These are phyloP conservation scores for Sturnus vulgaris DNA, from an alignment of 2,113 vertebrate genomes.

Conservation along the genomic window DNA sequence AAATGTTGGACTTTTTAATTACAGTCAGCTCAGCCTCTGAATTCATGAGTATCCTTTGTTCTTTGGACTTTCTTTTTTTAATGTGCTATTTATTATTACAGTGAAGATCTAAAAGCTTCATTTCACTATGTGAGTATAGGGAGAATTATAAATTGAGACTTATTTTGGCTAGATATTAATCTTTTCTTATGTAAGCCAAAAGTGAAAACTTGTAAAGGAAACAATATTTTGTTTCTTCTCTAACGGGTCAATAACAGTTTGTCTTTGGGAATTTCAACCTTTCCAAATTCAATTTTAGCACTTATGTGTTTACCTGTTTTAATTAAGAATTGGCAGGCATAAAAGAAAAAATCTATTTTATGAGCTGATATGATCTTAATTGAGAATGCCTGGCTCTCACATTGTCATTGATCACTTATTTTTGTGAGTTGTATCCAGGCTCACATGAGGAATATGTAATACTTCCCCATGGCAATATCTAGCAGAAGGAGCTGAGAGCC, in stretches of 20 bases:
- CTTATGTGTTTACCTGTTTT: conserved; percentile 7
- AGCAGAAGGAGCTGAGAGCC: background rate
- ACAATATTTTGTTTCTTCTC: conserved; percentile 19
- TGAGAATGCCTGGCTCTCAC: background rate
- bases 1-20: background rate
- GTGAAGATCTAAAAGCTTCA: background rate
- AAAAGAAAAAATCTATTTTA: background rate
- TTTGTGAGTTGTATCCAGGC: conserved; percentile 14
- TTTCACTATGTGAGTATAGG: background rate
- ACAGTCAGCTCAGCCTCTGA: background rate
- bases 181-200: background rate
- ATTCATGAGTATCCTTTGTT: background rate
- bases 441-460: background rate
- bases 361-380: conserved; percentile 47
- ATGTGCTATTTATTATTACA: background rate
- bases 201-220: background rate
- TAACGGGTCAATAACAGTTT: background rate
- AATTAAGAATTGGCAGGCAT: conserved; percentile 50
- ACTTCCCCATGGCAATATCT: background rate
- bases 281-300: conserved; percentile 18
- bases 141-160: background rate
- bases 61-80: background rate
- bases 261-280: background rate
- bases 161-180: background rate
- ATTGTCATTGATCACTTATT: conserved; percentile 25